These are phyloP conservation scores for Hydriomena furcata DNA, from an alignment of 2,888 invertebrate species.

Conservation along the genomic window DNA sequence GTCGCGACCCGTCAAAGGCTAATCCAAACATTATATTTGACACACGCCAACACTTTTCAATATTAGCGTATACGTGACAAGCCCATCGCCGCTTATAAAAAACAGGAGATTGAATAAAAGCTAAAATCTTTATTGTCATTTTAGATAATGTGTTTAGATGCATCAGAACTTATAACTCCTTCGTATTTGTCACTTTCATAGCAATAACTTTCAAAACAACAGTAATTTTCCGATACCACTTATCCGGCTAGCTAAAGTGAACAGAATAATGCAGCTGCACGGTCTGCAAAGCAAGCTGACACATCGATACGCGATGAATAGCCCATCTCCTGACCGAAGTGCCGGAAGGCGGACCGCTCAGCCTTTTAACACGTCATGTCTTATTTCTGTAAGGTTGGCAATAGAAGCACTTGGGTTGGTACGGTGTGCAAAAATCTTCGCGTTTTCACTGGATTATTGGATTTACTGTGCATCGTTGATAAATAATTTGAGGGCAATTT, in stretches of 20 bases:
- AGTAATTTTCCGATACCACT: neutral
- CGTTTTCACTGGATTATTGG: conserved; percentile 3
- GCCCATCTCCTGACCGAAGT: conserved; percentile 64
- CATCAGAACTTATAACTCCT: no score
- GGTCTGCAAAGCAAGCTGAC: conserved; percentile 37
- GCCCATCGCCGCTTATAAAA: no score
- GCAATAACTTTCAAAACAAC: neutral
- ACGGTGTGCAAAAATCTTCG: conserved; percentile 6
- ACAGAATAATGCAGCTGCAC: conserved; percentile 32
- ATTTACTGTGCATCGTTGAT: neutral
- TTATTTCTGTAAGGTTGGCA: conserved; percentile 45
- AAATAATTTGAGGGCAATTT: neutral
- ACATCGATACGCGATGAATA: conserved; percentile 66
- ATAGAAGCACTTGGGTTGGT: conserved; percentile 29
- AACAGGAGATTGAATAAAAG: no score
- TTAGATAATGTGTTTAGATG: no score
- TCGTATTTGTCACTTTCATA: no score
- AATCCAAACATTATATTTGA: no score
- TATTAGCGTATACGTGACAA: no score
- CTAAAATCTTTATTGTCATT: no score
- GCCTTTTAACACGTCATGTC: conserved; percentile 60
- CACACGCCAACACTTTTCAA: no score
- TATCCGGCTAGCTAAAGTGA: neutral
- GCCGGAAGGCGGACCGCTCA: conserved; percentile 59
- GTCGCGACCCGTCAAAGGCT: no score